Percentiles rank a stretch among this genome's conserved stretches.
These are phyloP conservation scores for Montifringilla adamsi DNA, from an alignment of 2,113 vertebrate genomes.

Conservation along the genomic window DNA sequence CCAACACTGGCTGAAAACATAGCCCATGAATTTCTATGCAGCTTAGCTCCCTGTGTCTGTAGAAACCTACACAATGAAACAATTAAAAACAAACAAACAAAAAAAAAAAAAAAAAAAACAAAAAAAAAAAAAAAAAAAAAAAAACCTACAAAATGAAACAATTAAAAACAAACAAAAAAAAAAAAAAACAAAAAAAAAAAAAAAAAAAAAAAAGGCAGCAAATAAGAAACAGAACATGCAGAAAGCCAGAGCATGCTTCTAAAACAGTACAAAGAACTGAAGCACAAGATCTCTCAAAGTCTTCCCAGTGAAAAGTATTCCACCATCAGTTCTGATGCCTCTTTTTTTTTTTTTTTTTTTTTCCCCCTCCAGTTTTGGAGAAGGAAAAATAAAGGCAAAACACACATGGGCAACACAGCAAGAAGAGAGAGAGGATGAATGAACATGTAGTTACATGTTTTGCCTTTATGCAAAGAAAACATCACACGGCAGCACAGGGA, in stretches of 20 bases:
- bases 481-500: not conserved
- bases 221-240: not conserved
- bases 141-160: not conserved
- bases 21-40: not conserved
- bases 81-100: not conserved
- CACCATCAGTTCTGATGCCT: not conserved
- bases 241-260: not conserved
- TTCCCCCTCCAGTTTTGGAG: not conserved
- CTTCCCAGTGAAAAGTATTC: not conserved
- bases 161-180: not conserved
- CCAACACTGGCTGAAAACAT: not conserved
- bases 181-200: too few relatives aligned
- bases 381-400: conserved; percentile 5
- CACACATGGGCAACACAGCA: not conserved
- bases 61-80: not conserved
- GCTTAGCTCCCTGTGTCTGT: not conserved
- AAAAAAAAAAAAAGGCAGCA: not conserved
- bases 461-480: conserved; percentile 48
- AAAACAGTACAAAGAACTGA: not conserved
- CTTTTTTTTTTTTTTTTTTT: not conserved
- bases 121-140: not conserved
- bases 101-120: not conserved
- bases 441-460: not conserved
- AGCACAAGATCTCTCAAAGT: not conserved
- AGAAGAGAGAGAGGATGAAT: not conserved